Base-by-base conservation (phyloP, 2,888 invertebrate species). In the Strigamia crassipes region DNA sequence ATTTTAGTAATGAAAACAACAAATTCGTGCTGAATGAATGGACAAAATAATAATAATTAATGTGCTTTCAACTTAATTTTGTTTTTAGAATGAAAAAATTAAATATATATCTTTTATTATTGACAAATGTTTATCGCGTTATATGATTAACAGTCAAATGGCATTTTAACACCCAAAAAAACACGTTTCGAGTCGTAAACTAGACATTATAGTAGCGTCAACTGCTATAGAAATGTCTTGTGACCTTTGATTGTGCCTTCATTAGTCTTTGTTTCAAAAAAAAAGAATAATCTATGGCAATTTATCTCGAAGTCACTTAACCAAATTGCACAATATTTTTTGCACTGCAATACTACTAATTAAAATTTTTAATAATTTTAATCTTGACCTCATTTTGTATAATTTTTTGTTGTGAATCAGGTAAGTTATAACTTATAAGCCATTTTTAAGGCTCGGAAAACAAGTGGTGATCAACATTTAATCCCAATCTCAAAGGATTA, bases 401-500 rank as follows among this genome's bases (percentile, higher is more conserved):
- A 46, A 12, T 46, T 46, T n/a, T 46, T 46, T 46, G 46, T 13
- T 12, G 46, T n/a, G 46, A 46, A 46, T 46, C 12, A 46, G 1
- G n/a, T n/a, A n/a, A 46, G 46, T 13, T 46, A 15, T 15, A 13
- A 13, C 42, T 10, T 42, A 46, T 46, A 56, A 56, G 18, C 56
- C 56, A 21, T 56, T 18, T n/a, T 56, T 9, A 31, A 73, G 27
- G 15, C 73, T 31, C 13, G 10, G 31, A 31, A 13, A 27, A 73
- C 27, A 73, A 27, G 73, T 73, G 73, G 31, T 73, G 31, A 31
- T 73, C 73, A 73, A 73, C 73, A 13, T 23, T 73, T 73, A 73
- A 31, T 31, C 73, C 31, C 73, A 73, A 31, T 73, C 31, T 31
- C 73, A 56, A 56, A 56, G 73, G 73, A 73, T 73, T 73, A 73